Conservation (phyloP, 2,888 invertebrate species). For the Trimorus sp. region DNA sequence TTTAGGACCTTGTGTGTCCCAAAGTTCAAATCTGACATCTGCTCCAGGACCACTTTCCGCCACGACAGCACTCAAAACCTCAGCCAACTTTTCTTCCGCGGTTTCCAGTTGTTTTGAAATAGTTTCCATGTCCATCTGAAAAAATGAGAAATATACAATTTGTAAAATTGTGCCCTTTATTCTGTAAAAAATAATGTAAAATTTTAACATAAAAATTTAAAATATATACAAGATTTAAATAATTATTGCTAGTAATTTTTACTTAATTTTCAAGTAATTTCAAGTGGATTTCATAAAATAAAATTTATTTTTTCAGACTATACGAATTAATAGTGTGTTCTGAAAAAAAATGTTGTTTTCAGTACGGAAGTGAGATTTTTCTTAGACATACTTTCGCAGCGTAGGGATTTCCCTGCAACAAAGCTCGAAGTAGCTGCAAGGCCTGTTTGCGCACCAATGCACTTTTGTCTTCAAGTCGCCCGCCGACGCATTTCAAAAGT, state of each 20-base stretch:
- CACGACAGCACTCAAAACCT: conserved; percentile 74
- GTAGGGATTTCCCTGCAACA: conserved; percentile 93
- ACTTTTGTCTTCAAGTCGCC: conserved; percentile 91
- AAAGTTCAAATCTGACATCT: conserved; percentile 73
- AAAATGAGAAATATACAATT: too few relatives aligned
- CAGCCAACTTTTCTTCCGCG: conserved; percentile 85
- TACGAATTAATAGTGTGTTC: too few relatives aligned
- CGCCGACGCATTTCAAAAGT: conserved; percentile 86
- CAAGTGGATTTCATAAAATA: too few relatives aligned
- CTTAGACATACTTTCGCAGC: conserved; percentile 86
- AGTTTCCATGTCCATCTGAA: conserved; percentile 82
- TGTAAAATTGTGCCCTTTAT: too few relatives aligned
- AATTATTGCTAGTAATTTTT: too few relatives aligned
- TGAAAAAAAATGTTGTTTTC: too few relatives aligned
- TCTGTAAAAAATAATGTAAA: too few relatives aligned
- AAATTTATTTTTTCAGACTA: too few relatives aligned
- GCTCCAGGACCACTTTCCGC: conserved; percentile 74
- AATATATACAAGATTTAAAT: too few relatives aligned
- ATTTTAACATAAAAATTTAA: too few relatives aligned
- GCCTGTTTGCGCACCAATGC: conserved; percentile 93
- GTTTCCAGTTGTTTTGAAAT: conserved; percentile 84
- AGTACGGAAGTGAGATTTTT: too few relatives aligned
- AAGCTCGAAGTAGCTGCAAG: conserved; percentile 88
- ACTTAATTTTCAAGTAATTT: too few relatives aligned
- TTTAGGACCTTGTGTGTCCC: conserved; percentile 73